Conservation (phyloP, 2,113 vertebrate genomes). For the Grammomys surdaster region DNA sequence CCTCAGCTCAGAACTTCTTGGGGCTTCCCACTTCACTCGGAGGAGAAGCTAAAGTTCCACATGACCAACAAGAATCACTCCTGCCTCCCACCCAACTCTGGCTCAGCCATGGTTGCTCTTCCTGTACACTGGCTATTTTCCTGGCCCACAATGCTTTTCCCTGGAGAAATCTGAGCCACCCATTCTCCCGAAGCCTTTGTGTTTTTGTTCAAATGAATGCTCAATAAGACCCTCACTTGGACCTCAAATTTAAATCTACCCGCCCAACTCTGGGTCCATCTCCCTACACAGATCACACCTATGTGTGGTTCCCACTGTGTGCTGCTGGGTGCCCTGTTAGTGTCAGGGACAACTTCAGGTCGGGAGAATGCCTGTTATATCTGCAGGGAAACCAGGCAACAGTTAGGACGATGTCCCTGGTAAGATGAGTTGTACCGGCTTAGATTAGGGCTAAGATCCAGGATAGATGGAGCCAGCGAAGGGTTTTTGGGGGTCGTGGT, state of each 20-base stretch:
- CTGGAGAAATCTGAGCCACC: background rate
- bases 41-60: background rate
- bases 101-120: background rate
- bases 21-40: background rate
- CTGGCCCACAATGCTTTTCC: background rate
- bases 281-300: background rate
- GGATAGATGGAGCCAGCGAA: background rate
- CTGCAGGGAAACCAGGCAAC: background rate
- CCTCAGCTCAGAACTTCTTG: background rate
- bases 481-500: background rate
- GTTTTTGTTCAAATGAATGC: background rate
- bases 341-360: too few relatives aligned
- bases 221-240: background rate
- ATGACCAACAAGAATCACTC: background rate
- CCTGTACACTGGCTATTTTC: background rate
- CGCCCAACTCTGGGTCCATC: too few relatives aligned
- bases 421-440: background rate
- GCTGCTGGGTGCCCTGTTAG: background rate
- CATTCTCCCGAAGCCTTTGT: background rate
- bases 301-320: accelerated
- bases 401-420: background rate
- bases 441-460: accelerated
- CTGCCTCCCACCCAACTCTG: background rate
- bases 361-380: accelerated
- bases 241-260: background rate